A percentile compares a stretch with the other conserved stretches of the same genome.
Conservation (phyloP, 2,113 vertebrate genomes). For the Gnathonemus echidnorhynchus region DNA sequence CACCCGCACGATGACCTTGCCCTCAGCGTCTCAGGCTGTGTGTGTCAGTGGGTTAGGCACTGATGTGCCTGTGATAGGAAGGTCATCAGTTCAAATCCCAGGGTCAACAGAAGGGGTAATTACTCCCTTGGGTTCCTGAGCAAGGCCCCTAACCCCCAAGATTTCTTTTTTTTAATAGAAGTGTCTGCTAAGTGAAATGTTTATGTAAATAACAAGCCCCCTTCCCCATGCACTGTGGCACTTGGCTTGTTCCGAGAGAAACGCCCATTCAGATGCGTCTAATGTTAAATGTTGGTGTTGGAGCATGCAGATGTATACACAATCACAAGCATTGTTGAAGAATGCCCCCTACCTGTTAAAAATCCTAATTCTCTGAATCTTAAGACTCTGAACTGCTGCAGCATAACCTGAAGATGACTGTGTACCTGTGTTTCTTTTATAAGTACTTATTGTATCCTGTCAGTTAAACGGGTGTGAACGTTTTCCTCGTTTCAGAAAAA, state of each 20-base stretch:
- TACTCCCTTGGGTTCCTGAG: background rate
- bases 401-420: background rate
- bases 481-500: constrained; percentile 58
- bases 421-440: background rate
- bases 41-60: background rate
- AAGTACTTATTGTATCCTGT: background rate
- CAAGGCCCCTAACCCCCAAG: background rate
- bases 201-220: background rate
- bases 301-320: background rate
- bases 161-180: background rate
- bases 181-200: background rate
- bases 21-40: background rate
- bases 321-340: background rate
- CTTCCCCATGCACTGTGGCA: background rate
- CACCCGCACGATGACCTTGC: background rate
- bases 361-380: background rate
- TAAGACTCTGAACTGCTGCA: background rate
- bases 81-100: background rate
- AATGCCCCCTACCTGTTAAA: background rate
- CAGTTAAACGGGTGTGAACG: background rate
- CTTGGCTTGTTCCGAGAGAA: background rate
- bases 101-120: background rate
- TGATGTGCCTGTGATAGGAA: background rate
- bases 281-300: background rate
- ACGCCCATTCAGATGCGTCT: background rate